Evolutionary conservation across 2,113 vertebrate genomes (phyloP).

Genomic region (Rhinolophus sinicus): DNA sequence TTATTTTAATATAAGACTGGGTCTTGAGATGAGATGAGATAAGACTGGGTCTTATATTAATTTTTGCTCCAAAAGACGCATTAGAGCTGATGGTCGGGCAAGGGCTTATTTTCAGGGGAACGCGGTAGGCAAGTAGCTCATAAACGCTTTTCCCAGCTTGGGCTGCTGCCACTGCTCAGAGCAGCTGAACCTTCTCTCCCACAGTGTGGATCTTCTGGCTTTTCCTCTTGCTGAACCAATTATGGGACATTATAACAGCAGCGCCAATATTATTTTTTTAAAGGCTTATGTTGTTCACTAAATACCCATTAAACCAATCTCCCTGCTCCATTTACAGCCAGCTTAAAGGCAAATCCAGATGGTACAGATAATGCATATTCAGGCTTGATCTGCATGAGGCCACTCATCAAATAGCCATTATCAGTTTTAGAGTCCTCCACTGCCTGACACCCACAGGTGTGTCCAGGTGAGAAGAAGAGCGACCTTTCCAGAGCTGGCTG

Average conservation of each 20-base stretch:
- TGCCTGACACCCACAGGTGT: conserved; percentile 28
- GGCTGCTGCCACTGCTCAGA: background rate
- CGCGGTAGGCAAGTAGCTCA: background rate
- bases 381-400: background rate
- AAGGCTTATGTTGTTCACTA: conserved; percentile 65
- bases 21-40: too few species aligned
- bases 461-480: background rate
- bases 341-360: conserved; percentile 61
- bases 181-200: background rate
- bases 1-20: too few species aligned
- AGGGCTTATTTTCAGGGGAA: too few species aligned
- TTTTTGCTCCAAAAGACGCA: too few species aligned
- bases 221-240: conserved; percentile 44
- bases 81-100: too few species aligned
- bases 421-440: background rate
- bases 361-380: conserved; percentile 17
- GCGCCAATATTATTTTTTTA: conserved; percentile 40
- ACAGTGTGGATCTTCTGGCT: background rate
- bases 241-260: background rate
- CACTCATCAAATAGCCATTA: background rate
- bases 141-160: background rate
- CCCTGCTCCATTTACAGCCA: conserved; percentile 13
- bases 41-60: too few species aligned
- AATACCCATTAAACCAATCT: conserved; percentile 62
- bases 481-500: background rate